Evolutionary conservation across 2,888 invertebrate species (phyloP), one percentile per base, ranked within the genome.

Genomic region (Sminthurides aquaticus): DNA sequence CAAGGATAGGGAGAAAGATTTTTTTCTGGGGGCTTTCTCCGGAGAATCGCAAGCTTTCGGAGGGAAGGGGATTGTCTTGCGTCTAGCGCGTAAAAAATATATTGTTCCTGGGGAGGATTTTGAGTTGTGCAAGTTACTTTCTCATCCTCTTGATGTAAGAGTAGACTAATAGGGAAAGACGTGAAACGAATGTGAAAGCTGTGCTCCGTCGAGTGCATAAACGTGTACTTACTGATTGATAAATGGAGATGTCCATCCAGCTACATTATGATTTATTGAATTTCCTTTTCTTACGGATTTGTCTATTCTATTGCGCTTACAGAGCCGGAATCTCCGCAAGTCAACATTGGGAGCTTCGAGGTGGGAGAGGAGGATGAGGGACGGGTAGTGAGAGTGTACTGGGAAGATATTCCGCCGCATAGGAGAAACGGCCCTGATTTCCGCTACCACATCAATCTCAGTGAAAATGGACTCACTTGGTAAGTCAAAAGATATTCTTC

Each of bases 381-480:
- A 75, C 81, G 87, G 69, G 82, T 85, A 62, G 80, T 90, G 52
- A 85, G 85, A 77, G 80, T 91, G 25, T 91, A 90, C 77, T 92
- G 91, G 91, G 86, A 88, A 76, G 84, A 86, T 70, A 82, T 91
- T 60, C 83, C 84, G 24, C 82, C 82, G 55, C 83, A 83, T 76
- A 82, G 86, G 72, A 83, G 87, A 74, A 90, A 90, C 76, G 91
- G 90, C 24, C 84, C 84, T 3, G 83, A 87, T 75, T 90, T 91
- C 75, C 81, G 81, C 1, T 91, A 91, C 76, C 80, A 81, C 70
- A 82, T 89, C 48, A 34, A 54, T 18, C 67, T 71, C 11, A 69
- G 63, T 56, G 71, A 71, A 66, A 81, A 79, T 70, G 81, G 79
- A 24, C 78, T 78, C 1, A 77, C 78, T 66, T 77, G 79, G 49